Evolutionary conservation across 2,888 invertebrate genomes (phyloP).

Genomic region (Phyllotreta cruciferae): DNA sequence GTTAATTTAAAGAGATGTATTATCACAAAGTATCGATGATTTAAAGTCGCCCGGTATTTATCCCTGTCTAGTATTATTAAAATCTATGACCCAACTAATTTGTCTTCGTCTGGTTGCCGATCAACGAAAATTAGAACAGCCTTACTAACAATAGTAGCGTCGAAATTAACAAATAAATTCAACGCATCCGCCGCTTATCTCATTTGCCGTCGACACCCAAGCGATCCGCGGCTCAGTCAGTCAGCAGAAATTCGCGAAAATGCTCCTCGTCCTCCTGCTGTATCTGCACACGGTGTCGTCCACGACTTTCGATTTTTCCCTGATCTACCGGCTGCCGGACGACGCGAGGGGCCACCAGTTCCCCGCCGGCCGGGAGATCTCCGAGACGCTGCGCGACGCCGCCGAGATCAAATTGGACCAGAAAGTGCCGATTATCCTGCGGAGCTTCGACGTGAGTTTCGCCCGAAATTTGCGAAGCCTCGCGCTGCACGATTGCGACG

Average conservation of each 20-base stretch:
- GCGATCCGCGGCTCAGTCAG: constrained; percentile 14
- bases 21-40: too few species aligned
- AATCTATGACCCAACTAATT: constrained; percentile 16
- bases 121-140: constrained; percentile 27
- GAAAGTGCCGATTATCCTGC: constrained; percentile 43
- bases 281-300: constrained; percentile 18
- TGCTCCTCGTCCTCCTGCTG: constrained; percentile 29
- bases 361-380: constrained; percentile 40
- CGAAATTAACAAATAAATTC: constrained; percentile 39
- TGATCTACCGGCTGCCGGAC: constrained; percentile 44
- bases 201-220: constrained; percentile 28
- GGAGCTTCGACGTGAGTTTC: constrained; percentile 45
- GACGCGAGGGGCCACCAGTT: constrained; percentile 42
- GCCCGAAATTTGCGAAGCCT: constrained; percentile 45
- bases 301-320: constrained; percentile 39
- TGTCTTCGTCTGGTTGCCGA: constrained; percentile 8
- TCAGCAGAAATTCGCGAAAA: constrained; percentile 31
- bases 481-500: constrained; percentile 45
- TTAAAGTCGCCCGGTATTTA: constrained; percentile 5
- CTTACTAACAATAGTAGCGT: constrained; percentile 26
- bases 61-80: constrained; percentile 1
- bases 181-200: constrained; percentile 33
- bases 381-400: constrained; percentile 44
- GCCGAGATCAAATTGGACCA: constrained; percentile 47
- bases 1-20: too few species aligned